Evolutionary conservation across 2,888 invertebrate species (phyloP), one percentile per base, ranked within the genome.

Genomic region (Drosophila borealis): DNA sequence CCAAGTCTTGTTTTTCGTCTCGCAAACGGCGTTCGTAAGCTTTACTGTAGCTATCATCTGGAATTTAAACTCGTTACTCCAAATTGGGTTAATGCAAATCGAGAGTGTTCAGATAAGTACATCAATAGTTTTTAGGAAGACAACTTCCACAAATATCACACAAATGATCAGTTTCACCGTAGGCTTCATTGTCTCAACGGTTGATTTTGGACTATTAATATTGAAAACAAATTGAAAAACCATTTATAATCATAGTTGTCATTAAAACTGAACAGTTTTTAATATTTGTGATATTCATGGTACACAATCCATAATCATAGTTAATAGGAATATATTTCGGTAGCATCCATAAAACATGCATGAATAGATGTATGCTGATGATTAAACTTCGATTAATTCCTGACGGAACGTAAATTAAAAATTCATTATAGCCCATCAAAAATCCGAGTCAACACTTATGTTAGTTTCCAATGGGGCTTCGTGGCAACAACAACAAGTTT

Each of bases 1-100:
- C 65, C 54, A 65, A 1, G 62, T 55, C 41, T 65, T 21, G 29
- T 72, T 72, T 1, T 41, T 34, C 1, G 68, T 51, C 21, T 68
- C 68, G 10, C 64, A 68, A 0, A 61, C 10, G 0, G 37, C 34
- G 34, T 67, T 71, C 2, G 65, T 70, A 1, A 70, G 10, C 36
- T 70, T 70, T 4, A 13, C 36, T 1, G 10, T 36, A 3, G 36
- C 36, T 36, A 4, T 11, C 36, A 36, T 36, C 36, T 36, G 36
- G 11, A 36, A 36, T 36, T 36, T 36, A 11, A 11, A 36, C 13
- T 11, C 13, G 36, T 36, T 36, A 4, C 4, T 29, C 29, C 8
- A 25, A 8, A 25, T 6, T 25, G 6, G 6, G 8, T 1, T 2
- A 25, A 29, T 29, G 29, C 8, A 8, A 29, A 8, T 29, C 0